Percentiles rank a stretch among this genome's conserved stretches.
Evolutionary conservation across 2,797 vertebrate genomes (phyloP).

Genomic region (Chanos chanos): DNA sequence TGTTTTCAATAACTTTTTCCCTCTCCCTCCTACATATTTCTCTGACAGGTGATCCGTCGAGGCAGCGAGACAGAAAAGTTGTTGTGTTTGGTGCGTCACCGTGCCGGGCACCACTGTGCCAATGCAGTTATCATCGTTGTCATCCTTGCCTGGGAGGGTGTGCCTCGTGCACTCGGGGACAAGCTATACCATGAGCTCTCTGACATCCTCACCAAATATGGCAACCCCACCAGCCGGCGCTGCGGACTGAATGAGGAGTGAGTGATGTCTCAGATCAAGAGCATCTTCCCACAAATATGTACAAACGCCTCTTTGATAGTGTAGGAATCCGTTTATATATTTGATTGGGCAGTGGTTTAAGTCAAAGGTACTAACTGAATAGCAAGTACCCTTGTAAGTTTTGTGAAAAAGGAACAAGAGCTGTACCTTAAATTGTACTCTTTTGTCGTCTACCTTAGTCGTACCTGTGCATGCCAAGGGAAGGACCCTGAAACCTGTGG

Average conservation of each 20-base stretch:
- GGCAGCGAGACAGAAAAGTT: constrained; percentile 87
- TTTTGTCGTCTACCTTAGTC: constrained; percentile 67
- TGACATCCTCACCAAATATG: constrained; percentile 84
- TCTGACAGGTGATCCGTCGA: constrained; percentile 87
- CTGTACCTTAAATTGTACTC: no score
- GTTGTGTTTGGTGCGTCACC: constrained; percentile 90
- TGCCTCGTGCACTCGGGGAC: constrained; percentile 83
- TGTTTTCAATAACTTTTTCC: background rate
- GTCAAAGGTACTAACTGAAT: no score
- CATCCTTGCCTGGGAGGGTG: constrained; percentile 96
- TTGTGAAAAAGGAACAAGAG: no score
- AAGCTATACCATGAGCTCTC: constrained; percentile 89
- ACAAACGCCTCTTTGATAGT: background rate
- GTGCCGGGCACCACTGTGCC: constrained; percentile 90
- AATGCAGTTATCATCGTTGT: constrained; percentile 92
- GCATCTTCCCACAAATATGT: background rate
- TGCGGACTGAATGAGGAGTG: constrained; percentile 97
- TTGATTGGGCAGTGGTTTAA: background rate
- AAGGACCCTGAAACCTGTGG: constrained; percentile 88
- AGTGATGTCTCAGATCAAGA: constrained; percentile 55
- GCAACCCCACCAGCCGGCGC: constrained; percentile 94
- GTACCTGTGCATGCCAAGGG: constrained; percentile 95
- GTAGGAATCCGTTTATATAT: no score
- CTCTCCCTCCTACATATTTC: background rate
- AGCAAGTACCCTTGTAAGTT: no score